These are phyloP conservation scores for Coelopa frigida DNA, from an alignment of 1,140 invertebrate species.

Conservation along the genomic window DNA sequence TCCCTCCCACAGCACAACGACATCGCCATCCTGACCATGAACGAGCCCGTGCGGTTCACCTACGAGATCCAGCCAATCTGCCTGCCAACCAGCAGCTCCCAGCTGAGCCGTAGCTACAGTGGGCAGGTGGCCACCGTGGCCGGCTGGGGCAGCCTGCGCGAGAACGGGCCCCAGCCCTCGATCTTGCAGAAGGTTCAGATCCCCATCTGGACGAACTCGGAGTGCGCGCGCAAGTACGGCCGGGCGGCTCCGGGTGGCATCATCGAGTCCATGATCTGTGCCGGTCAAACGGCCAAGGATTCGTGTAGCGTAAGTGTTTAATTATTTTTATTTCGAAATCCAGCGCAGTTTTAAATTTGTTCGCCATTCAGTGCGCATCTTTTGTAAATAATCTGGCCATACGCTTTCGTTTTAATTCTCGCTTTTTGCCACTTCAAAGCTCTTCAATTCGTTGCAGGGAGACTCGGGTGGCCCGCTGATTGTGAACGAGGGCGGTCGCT, in stretches of 20 bases:
- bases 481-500: conserved; percentile 63
- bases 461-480: conserved; percentile 88
- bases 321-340: conserved; percentile 6
- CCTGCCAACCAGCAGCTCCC: conserved; percentile 55
- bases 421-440: neutral
- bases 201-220: conserved; percentile 72
- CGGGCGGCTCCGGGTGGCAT: conserved; percentile 78
- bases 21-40: conserved; percentile 76
- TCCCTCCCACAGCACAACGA: conserved; percentile 62
- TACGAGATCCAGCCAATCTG: conserved; percentile 75
- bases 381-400: neutral
- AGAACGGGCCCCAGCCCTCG: conserved; percentile 72
- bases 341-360: neutral
- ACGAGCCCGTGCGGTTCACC: conserved; percentile 66
- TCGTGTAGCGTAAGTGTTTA: conserved; percentile 72
- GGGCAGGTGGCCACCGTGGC: conserved; percentile 70
- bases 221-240: conserved; percentile 77
- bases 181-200: conserved; percentile 76
- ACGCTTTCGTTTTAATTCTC: neutral
- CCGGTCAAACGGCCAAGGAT: conserved; percentile 72
- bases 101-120: conserved; percentile 49
- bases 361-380: neutral
- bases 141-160: conserved; percentile 56
- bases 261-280: conserved; percentile 79
- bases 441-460: conserved; percentile 54